Base-by-base conservation (phyloP, 2,888 invertebrate genomes). In the Exocentrus adspersus region DNA sequence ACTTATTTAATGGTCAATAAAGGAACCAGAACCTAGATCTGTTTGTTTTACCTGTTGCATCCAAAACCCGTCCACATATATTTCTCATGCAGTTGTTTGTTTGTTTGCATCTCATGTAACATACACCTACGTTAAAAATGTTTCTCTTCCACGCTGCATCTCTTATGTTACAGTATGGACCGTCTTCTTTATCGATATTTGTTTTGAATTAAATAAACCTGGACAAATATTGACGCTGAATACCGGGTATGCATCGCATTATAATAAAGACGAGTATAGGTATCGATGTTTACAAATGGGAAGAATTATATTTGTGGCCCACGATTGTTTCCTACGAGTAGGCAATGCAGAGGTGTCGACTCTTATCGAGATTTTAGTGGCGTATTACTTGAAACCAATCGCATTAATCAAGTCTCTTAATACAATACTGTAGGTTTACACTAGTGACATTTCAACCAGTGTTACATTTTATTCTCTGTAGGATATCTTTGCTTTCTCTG, bases 121-220 rank as follows among this genome's bases (percentile, higher is more conserved):
- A 14, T 42, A 60, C 60, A 42, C 60, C 60, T 60, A 60, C 60
- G 59, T 37, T n/a, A 43, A 59, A 60, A 60, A 60, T 51, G 60
- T 60, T 60, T 42, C 42, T 50, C 42, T 50, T 24, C 30, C 41
- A 50, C 24, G 19, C 21, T 37, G 14, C 16, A 24, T 41, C 43
- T 7, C 24, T 20, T 53, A 41, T 42, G 10, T 14, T 20, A 50
- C 41, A 10, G 21, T 19, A 59, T 16, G 58, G 42, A 42, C 14
- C 60, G 19, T 51, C 60, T 60, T 51, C 17, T 60, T 60, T 60
- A 60, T 60, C 43, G 60, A 60, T 51, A 51, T 60, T 60, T 42
- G 51, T 60, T 51, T 60, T 60, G 51, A 51, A 60, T 60, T 51
- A 51, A 60, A 60, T 43, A 42, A 42, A 48, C 51, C 51, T 60